Base-by-base conservation (phyloP, 2,113 vertebrate species). In the Fulica atra region DNA sequence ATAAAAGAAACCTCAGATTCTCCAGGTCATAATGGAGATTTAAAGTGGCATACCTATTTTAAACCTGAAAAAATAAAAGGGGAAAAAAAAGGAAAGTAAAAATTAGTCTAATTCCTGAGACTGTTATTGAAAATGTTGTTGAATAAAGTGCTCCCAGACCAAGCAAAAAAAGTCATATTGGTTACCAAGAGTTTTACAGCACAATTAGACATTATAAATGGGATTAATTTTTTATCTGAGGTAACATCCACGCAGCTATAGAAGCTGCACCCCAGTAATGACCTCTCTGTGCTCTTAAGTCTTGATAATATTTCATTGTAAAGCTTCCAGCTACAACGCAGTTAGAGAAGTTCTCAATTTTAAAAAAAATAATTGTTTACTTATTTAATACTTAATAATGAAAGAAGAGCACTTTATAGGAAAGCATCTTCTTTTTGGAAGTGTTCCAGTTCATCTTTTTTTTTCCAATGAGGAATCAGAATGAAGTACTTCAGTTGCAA, bases 391-490 rank as follows among this genome's bases (percentile, higher is more conserved):
- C 8, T 44, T 83, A 50, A 16, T 7, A 50, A 57, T 8, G 26
- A 24, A n/a, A n/a, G 56, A 36, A 79, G 70, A 13, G 0, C 4
- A 33, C 0, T 2, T 70, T 31, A 18, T 2, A 61, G 10, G 5
- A 71, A 71, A 57, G 0, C 2, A 78, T 61, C 69, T 54, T 42
- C 12, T 69, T 65, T 73, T 5, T 35, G 7, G 4, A 4, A 40
- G 31, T 50, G 4, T 63, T 86, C 78, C 16, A n/a, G 4, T 74
- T 87, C 0, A 63, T 24, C 23, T 59, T 10, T 48, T 50, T 40
- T 50, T 76, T 81, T 64, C 11, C 11, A 70, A 10, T 14, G 6
- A 9, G 7, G 31, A 68, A 89, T 36, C 6, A 31, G 29, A 63
- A 84, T 10, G 15, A 84, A 68, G 81, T 66, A 31, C 9, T 63